Conservation (phyloP, 2,888 invertebrate species). For the Agriotes lineatus region DNA sequence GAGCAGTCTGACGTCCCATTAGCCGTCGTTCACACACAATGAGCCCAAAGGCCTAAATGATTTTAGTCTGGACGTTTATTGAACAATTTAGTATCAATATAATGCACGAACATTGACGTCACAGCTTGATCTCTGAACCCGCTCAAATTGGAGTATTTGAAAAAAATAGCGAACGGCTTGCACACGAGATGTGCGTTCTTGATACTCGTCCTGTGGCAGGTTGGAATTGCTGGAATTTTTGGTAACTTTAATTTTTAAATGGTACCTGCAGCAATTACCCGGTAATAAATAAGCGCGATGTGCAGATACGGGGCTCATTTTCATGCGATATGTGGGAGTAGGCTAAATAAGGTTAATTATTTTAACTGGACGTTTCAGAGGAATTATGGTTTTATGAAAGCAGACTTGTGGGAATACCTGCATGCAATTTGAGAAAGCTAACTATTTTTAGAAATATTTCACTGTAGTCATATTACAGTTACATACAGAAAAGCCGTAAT, state of each 20-base stretch:
- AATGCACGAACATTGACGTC: conserved; percentile 48
- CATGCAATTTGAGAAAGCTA: conserved; percentile 12
- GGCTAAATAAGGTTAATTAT: conserved; percentile 13
- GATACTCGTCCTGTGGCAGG: background rate
- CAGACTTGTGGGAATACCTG: background rate
- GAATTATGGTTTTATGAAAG: background rate
- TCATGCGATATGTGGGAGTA: conserved; percentile 20
- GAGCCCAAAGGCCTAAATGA: conserved; percentile 43
- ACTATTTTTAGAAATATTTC: conserved; percentile 17
- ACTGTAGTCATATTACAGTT: no score
- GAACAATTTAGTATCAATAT: conserved; percentile 49
- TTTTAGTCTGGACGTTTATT: conserved; percentile 42
- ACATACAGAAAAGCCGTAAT: no score
- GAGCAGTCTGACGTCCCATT: conserved; percentile 37
- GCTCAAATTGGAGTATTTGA: conserved; percentile 5
- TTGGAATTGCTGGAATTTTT: background rate
- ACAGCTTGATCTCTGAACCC: conserved; percentile 43
- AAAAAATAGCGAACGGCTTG: conserved; percentile 2
- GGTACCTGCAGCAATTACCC: background rate
- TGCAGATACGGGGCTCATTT: background rate
- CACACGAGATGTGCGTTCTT: background rate
- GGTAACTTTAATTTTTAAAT: background rate
- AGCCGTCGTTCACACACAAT: conserved; percentile 35
- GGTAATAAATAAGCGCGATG: background rate
- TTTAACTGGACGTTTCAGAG: background rate